Evolutionary conservation across 2,888 invertebrate genomes (phyloP), one percentile per base, ranked within the genome.

Genomic region (Eretmocerus hayati): DNA sequence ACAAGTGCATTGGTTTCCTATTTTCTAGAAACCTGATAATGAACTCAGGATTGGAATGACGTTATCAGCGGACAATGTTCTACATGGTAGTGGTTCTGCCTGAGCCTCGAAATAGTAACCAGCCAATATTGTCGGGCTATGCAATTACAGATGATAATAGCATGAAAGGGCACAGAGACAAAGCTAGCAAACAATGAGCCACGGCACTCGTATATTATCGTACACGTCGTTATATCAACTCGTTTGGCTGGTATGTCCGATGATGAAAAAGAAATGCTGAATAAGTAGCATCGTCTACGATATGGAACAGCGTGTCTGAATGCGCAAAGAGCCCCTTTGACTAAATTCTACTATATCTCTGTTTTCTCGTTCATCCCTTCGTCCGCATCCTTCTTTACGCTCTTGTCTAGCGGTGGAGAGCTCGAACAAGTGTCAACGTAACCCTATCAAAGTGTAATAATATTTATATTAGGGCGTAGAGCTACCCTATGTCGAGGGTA

Each of bases 381-480:
- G n/a, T n/a, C n/a, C n/a, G n/a, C n/a, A n/a, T n/a, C n/a, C n/a
- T n/a, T n/a, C n/a, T n/a, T n/a, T 26, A 6, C 26, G 6, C 26
- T 26, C 26, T 16, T 16, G 33, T 15, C 33, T 16, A 33, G 11
- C 15, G 35, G 35, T 50, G 33, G 51, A n/a, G n/a, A 36, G 30
- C 40, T 47, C 46, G 47, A 47, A 53, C 65, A 65, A 65, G 65
- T 69, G 66, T 68, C 70, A 67, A 65, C 63, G 62, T 69, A 70
- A 71, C 69, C 70, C 70, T 63, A 71, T 71, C 70, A 69, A 71
- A 69, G 65, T 69, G 69, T 70, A 71, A 71, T 70, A 71, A 71
- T 71, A 71, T 71, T 71, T 71, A 71, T 71, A 71, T 71, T 69
- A 70, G 68, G 68, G 67, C 31, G 40, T 41, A 44, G 26, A 40